Conservation (phyloP, 2,113 vertebrate genomes). For the Gulo gulo region DNA sequence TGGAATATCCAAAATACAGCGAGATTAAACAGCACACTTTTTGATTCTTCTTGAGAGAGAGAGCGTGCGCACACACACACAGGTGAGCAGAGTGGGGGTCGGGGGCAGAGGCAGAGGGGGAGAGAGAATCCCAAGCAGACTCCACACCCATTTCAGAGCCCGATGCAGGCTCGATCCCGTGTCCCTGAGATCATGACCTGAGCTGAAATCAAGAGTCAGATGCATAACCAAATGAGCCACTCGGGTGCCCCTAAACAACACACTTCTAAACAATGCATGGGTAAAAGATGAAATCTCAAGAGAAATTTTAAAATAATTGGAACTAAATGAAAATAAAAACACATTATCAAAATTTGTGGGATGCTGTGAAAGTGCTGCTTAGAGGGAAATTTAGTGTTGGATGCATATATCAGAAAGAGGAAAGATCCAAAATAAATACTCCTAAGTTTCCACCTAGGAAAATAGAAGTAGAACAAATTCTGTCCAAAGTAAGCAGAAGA, state of each 20-base stretch:
- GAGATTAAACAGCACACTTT: background rate
- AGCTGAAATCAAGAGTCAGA: background rate
- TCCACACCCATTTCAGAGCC: background rate
- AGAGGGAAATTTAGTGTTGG: background rate
- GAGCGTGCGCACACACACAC: background rate
- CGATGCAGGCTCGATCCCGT: background rate
- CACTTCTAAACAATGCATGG: background rate
- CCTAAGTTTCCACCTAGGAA: background rate
- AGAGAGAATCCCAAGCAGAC: background rate
- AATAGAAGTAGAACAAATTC: background rate
- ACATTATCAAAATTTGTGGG: background rate
- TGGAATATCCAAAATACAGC: background rate
- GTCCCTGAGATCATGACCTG: background rate
- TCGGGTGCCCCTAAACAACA: background rate
- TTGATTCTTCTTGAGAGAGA: background rate
- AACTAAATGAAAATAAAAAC: background rate
- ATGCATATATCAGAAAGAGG: background rate
- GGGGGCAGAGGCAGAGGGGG: background rate
- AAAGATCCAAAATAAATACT: background rate
- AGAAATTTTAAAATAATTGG: background rate
- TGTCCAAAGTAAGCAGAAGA: background rate
- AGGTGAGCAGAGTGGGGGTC: background rate
- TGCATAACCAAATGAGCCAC: background rate
- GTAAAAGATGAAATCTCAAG: background rate
- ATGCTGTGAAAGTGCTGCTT: background rate